Evolutionary conservation across 1,140 invertebrate genomes (phyloP).

Genomic region (Hylaeus anthracinus): DNA sequence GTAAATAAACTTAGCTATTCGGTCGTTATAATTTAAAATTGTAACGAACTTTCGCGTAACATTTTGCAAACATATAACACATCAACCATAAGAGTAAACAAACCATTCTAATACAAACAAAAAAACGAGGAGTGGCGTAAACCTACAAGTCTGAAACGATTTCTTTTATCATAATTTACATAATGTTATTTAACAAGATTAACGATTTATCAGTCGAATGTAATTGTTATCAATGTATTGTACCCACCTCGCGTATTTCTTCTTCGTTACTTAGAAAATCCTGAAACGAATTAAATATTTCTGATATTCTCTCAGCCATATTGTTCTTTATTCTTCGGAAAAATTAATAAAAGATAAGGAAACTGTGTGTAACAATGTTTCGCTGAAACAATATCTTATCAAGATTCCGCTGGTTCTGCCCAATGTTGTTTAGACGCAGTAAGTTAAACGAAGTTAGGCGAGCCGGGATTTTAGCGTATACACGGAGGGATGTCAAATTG

Average conservation of each 20-base stretch:
- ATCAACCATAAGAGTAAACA: not conserved
- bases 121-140: not conserved
- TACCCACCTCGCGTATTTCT: conserved; percentile 83
- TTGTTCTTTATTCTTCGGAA: not conserved
- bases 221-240: not conserved
- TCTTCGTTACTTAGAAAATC: conserved; percentile 85
- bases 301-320: conserved; percentile 70
- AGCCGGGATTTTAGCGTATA: no score
- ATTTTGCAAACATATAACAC: not conserved
- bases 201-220: conserved; percentile 24
- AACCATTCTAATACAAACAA: not conserved
- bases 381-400: not conserved
- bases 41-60: not conserved
- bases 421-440: no score
- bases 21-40: not conserved
- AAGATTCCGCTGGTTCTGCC: no score
- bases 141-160: not conserved
- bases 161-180: not conserved
- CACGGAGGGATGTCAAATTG: no score
- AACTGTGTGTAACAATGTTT: not conserved
- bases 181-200: not conserved
- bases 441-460: no score
- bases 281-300: conserved; percentile 85
- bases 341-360: not conserved
- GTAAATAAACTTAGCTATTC: not conserved